Base-by-base conservation (phyloP, 1,140 invertebrate genomes). In the Anoplolepis gracilipes region DNA sequence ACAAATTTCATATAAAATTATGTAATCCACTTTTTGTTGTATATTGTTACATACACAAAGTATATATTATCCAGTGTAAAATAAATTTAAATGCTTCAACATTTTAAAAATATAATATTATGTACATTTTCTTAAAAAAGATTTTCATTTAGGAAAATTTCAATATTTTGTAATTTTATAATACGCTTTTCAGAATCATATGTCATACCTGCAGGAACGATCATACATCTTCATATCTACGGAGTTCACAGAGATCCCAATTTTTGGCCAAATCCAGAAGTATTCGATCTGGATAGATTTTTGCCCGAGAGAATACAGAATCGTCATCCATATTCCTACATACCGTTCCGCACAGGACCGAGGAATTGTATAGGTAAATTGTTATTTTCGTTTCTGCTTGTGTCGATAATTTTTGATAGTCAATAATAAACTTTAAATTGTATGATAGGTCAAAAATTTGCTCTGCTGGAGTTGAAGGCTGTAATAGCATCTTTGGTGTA, bases 201-300 rank as follows among this genome's bases (percentile, higher is more conserved):
- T 42, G 25, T 95, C 95, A 5, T 49, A 49, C 46, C 46, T 16
- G 13, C 46, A 16, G 46, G 46, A 16, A 93, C 95, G 3, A 92
- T 93, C 0, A 61, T 96, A 0, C 70, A 95, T 1, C 72, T 97
- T 1, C 93, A 95, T 72, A 95, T 96, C 4, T n/a, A 95, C 33
- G 94, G 96, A 64, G 93, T 97, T 73, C 97, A 98, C 84, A 95
- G 96, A 91, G 96, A 97, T 93, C 95, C 96, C 2, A 95, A 97
- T 57, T 95, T 96, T 46, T 98, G 96, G 91, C 96, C 97, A 42
- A 96, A 98, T 90, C 98, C 98, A 0, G 94, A 97, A 13, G 94
- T 93, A 7, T 98, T 98, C 90, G 95, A 97, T 90, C 98, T 98
- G 0, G 97, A 98, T 30, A 95, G 97, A 89, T 98, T 98, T 94